These are phyloP conservation scores for Aricia agestis DNA, from an alignment of 1,140 invertebrate genomes.

Conservation along the genomic window DNA sequence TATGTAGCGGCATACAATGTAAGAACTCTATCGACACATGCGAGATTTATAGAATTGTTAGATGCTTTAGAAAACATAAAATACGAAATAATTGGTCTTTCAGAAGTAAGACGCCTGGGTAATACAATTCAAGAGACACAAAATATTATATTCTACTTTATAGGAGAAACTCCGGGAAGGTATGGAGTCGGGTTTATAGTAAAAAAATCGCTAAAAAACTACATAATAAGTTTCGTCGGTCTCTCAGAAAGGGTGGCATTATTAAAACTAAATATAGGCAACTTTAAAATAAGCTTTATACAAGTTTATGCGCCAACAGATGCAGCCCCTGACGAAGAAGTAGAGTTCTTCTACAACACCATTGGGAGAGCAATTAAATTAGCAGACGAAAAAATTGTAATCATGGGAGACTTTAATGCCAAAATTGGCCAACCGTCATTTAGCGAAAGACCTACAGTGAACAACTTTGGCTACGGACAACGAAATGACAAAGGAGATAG, in stretches of 20 bases:
- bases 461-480: not conserved
- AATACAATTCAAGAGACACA: not conserved
- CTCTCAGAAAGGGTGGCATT: not conserved
- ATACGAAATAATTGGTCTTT: not conserved
- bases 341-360: not conserved
- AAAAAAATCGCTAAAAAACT: too few species aligned
- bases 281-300: not conserved
- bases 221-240: not conserved
- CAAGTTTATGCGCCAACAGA: not conserved
- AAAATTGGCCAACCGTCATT: not conserved
- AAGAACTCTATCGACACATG: not conserved
- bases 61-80: not conserved
- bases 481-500: not conserved
- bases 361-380: not conserved
- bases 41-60: not conserved
- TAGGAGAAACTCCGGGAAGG: not conserved
- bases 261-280: not conserved
- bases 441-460: not conserved
- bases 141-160: slow-evolving; percentile 2
- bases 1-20: slow-evolving; percentile 1
- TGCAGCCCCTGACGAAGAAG: not conserved
- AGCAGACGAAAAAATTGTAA: not conserved
- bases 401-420: not conserved
- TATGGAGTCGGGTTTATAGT: too few species aligned
- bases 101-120: not conserved